A percentile compares a stretch with the other conserved stretches of the same genome.
phyloP scores from a whole-genome alignment of 2,888 invertebrate genomes.

The Ypsolopha sequella region DNA sequence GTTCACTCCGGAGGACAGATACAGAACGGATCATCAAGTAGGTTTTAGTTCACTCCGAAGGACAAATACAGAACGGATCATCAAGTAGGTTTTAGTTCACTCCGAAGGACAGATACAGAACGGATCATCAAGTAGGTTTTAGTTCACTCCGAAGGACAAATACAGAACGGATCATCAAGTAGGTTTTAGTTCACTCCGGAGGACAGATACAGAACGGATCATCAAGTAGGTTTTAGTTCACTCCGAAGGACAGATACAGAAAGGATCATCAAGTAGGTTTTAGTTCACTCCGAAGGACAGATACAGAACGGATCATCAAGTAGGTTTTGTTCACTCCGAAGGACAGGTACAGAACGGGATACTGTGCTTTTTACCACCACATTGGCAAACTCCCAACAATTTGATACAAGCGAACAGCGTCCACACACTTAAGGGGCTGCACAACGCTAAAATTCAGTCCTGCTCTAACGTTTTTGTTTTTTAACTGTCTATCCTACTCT shows the following conservation, averaged over 20 bases:
- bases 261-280: conserved; percentile 26
- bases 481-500: too few relatives aligned
- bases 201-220: conserved; percentile 29
- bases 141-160: too few relatives aligned
- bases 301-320: conserved; percentile 32
- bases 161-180: conserved; percentile 35
- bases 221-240: conserved; percentile 19
- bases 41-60: too few relatives aligned
- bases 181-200: neutral
- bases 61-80: conserved; percentile 30
- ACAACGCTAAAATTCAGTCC: too few relatives aligned
- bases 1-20: too few relatives aligned
- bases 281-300: too few relatives aligned
- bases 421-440: too few relatives aligned
- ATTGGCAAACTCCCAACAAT: too few relatives aligned
- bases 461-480: too few relatives aligned
- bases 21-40: conserved; percentile 34
- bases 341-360: too few relatives aligned
- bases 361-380: too few relatives aligned
- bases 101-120: conserved; percentile 19
- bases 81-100: conserved; percentile 19
- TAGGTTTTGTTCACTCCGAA: conserved; percentile 10
- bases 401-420: too few relatives aligned
- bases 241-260: conserved; percentile 19
- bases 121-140: conserved; percentile 26